Conservation (phyloP, 1,140 invertebrate species). For the Drosophila lini region DNA sequence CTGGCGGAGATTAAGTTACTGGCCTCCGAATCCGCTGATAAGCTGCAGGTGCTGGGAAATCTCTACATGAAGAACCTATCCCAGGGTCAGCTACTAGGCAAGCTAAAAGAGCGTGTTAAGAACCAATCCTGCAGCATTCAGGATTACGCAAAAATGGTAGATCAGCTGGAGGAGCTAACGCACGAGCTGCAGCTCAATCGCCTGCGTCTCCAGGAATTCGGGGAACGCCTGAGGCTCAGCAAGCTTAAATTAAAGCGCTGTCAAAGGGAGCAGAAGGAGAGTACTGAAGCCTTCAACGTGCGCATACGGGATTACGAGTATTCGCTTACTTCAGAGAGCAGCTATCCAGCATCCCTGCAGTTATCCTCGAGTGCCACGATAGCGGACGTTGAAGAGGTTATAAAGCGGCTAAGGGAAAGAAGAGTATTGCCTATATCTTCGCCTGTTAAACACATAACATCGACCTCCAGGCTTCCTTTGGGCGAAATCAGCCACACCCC, state of each 20-base stretch:
- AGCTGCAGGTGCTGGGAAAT: neutral
- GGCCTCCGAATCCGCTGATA: neutral
- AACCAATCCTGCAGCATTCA: slow-evolving; percentile 2
- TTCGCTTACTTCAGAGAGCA: slow-evolving; percentile 1
- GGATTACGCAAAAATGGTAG: neutral
- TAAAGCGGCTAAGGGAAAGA: neutral
- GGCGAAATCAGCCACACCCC: slow-evolving; percentile 12
- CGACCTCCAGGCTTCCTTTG: neutral
- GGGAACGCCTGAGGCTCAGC: slow-evolving; percentile 6
- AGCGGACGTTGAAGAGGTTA: slow-evolving; percentile 1
- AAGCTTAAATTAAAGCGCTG: slow-evolving; percentile 16
- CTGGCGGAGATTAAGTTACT: neutral
- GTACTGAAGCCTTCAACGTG: slow-evolving; percentile 40
- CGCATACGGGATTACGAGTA: slow-evolving; percentile 14
- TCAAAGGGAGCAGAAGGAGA: neutral
- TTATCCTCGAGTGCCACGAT: slow-evolving; percentile 5
- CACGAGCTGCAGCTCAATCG: slow-evolving; percentile 9
- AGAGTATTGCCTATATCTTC: slow-evolving; percentile 4
- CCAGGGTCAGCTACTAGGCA: neutral
- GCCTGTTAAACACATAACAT: slow-evolving; percentile 17
- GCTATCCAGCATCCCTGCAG: slow-evolving; percentile 1
- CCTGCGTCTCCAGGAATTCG: slow-evolving; percentile 9
- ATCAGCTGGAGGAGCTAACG: neutral
- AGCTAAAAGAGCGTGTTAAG: neutral
- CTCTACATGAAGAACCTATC: neutral